Conservation (phyloP, 2,888 invertebrate species). For the Nudaria mundana region DNA sequence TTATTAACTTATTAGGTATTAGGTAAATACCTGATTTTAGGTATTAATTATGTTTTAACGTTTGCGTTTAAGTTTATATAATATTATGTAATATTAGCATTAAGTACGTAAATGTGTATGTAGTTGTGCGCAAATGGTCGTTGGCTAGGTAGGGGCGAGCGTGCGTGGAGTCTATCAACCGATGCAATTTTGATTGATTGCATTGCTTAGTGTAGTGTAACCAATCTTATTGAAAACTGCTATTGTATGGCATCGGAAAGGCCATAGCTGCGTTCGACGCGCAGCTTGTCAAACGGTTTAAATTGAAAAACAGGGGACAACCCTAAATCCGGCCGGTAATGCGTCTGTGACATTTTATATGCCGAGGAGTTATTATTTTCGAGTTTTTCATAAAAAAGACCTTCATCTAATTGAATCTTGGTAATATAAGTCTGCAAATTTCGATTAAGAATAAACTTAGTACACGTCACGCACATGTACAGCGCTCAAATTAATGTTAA, state of each 20-base stretch:
- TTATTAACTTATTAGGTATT: too few species aligned
- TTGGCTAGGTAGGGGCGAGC: constrained; percentile 47
- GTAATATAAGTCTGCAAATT: constrained; percentile 1
- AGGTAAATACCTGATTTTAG: too few species aligned
- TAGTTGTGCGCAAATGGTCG: constrained; percentile 39
- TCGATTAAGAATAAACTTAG: background rate
- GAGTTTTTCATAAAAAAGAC: constrained; percentile 41
- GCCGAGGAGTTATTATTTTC: constrained; percentile 59
- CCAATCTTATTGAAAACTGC: constrained; percentile 80
- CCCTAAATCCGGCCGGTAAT: constrained; percentile 62
- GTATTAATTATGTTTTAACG: too few species aligned
- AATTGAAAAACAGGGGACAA: constrained; percentile 77
- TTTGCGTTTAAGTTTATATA: too few species aligned
- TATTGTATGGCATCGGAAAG: constrained; percentile 71
- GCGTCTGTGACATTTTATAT: constrained; percentile 72
- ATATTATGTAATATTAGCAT: too few species aligned
- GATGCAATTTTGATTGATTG: constrained; percentile 80
- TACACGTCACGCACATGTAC: background rate
- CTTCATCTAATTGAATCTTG: constrained; percentile 24
- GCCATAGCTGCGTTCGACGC: constrained; percentile 72
- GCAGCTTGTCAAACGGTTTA: constrained; percentile 76
- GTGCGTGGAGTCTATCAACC: constrained; percentile 67
- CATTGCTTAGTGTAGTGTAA: constrained; percentile 80
- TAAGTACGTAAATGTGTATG: too few species aligned
- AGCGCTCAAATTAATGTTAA: too few species aligned